These are phyloP conservation scores for Orcinus orca DNA, from an alignment of 2,113 vertebrate species.

Conservation along the genomic window DNA sequence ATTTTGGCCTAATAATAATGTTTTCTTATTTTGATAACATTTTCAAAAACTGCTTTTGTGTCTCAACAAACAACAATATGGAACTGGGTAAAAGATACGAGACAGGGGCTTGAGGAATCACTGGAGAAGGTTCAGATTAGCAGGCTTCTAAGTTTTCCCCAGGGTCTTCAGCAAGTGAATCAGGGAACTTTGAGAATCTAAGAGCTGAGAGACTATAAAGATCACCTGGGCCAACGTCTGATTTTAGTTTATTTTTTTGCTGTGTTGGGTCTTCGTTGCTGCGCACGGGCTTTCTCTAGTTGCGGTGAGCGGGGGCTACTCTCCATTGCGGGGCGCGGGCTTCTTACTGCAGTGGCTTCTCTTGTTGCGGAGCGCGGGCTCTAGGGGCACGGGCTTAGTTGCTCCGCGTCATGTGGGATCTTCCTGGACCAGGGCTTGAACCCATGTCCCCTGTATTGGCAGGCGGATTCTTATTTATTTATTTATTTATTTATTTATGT, in stretches of 20 bases:
- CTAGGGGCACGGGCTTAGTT: too few relatives aligned
- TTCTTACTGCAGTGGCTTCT: too few relatives aligned
- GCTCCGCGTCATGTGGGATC: too few relatives aligned
- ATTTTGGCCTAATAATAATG: background rate
- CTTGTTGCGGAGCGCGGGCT: too few relatives aligned
- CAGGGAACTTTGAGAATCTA: background rate
- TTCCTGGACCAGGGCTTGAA: too few relatives aligned
- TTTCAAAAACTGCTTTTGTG: background rate
- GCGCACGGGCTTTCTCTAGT: too few relatives aligned
- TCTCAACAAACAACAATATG: background rate
- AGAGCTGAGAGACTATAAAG: background rate
- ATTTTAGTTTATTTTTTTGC: background rate
- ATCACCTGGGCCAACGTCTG: background rate
- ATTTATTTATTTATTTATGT: too few relatives aligned
- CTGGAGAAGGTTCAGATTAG: background rate
- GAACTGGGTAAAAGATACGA: background rate
- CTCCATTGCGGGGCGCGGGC: too few relatives aligned
- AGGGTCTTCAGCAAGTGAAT: background rate
- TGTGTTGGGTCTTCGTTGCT: too few relatives aligned
- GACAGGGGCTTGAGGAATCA: background rate
- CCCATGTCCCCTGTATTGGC: too few relatives aligned
- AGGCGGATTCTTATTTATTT: too few relatives aligned
- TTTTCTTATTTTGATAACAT: conserved; percentile 9
- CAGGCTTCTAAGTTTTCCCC: background rate
- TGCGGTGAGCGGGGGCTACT: too few relatives aligned